A percentile compares a stretch with the other conserved stretches of the same genome.
phyloP scores from a whole-genome alignment of 2,888 invertebrate genomes.

The Leucoma salicis region DNA sequence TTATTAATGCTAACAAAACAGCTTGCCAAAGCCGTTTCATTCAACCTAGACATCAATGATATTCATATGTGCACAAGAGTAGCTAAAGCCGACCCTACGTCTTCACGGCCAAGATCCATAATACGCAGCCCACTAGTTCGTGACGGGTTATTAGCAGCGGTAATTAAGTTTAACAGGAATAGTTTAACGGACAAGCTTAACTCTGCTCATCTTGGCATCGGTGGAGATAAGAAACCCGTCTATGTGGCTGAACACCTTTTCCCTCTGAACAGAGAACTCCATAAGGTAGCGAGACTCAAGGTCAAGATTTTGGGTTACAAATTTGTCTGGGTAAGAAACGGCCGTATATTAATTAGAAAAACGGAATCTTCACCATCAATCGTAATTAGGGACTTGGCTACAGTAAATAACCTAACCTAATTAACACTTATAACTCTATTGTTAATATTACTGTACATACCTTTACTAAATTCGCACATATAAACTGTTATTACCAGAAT shows the following conservation, averaged over 20 bases:
- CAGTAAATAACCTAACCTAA: too few relatives aligned
- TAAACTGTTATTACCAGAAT: neutral
- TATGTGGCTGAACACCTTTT: too few relatives aligned
- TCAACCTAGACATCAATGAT: neutral
- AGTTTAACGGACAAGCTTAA: neutral
- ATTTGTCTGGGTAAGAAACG: too few relatives aligned
- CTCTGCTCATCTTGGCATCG: neutral
- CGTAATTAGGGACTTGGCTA: too few relatives aligned
- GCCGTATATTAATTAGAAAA: neutral
- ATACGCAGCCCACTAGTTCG: neutral
- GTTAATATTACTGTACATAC: neutral
- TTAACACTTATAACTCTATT: too few relatives aligned
- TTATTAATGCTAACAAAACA: neutral
- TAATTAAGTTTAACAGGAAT: neutral
- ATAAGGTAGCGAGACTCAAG: too few relatives aligned
- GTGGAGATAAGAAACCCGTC: too few relatives aligned
- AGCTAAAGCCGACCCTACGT: neutral
- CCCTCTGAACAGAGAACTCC: too few relatives aligned
- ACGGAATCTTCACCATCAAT: too few relatives aligned
- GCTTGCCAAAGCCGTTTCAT: neutral
- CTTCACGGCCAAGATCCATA: neutral
- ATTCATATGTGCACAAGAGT: constrained; percentile 1
- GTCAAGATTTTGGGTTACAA: too few relatives aligned
- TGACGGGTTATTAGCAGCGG: neutral
- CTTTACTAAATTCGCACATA: neutral